Evolutionary conservation across 2,113 vertebrate species (phyloP).

Genomic region (Macrotus californicus): DNA sequence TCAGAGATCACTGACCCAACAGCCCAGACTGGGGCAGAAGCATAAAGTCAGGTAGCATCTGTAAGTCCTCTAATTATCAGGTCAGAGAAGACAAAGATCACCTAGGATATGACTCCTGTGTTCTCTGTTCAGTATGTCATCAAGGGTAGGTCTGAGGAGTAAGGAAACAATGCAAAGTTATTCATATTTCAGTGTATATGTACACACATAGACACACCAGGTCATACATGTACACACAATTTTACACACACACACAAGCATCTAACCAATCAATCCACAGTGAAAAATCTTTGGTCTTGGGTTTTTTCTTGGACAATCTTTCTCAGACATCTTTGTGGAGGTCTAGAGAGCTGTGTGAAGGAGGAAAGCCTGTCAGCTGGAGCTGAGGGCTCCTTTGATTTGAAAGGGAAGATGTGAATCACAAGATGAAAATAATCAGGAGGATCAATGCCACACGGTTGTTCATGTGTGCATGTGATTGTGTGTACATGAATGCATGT

Average conservation of each 20-base stretch:
- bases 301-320: neutral
- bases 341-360: neutral
- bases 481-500: slow-evolving; percentile 63
- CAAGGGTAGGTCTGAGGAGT: neutral
- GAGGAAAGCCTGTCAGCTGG: slow-evolving; percentile 20
- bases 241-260: neutral
- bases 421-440: slow-evolving; percentile 66
- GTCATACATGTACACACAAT: neutral
- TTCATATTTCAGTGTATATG: neutral
- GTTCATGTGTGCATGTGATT: slow-evolving; percentile 69
- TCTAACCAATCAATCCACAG: neutral
- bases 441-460: slow-evolving; percentile 60
- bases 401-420: slow-evolving; percentile 56
- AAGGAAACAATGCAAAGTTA: neutral
- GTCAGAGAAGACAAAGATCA: slow-evolving; percentile 36
- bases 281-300: neutral
- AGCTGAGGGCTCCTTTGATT: slow-evolving; percentile 55
- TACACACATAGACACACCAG: neutral
- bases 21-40: slow-evolving; percentile 38
- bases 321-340: neutral
- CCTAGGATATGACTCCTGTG: slow-evolving; percentile 22
- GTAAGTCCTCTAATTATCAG: slow-evolving; percentile 41
- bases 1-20: slow-evolving; percentile 47
- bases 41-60: slow-evolving; percentile 7
- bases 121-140: neutral